A percentile compares a stretch with the other conserved stretches of the same genome.
Evolutionary conservation across 2,113 vertebrate genomes (phyloP).

Genomic region (Barbus barbus): DNA sequence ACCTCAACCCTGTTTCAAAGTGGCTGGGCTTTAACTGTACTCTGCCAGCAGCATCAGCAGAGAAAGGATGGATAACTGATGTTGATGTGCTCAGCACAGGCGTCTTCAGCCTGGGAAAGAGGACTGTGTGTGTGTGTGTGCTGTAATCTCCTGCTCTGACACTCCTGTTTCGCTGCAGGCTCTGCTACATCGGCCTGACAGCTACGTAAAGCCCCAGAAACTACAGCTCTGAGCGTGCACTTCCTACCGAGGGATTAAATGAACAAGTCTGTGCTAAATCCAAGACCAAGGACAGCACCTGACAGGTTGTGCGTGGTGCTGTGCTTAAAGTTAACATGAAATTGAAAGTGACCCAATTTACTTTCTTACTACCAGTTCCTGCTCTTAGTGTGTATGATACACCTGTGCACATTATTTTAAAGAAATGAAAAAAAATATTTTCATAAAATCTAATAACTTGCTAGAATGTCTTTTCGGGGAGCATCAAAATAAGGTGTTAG

Average conservation of each 20-base stretch:
- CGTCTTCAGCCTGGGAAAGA: background rate
- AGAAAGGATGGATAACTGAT: conserved; percentile 18
- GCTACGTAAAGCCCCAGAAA: background rate
- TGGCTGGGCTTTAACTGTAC: background rate
- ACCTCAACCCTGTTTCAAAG: background rate
- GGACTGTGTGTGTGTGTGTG: background rate
- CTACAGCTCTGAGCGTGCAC: background rate
- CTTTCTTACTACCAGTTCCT: background rate
- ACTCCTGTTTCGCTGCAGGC: background rate
- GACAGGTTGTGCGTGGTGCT: background rate
- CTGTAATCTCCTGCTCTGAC: conserved; percentile 34
- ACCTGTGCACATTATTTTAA: background rate
- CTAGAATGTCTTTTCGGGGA: too few relatives aligned
- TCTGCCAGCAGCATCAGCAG: conserved; percentile 9
- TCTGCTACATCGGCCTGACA: background rate
- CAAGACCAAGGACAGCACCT: conserved; percentile 6
- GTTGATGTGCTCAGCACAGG: conserved; percentile 42
- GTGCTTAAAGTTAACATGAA: background rate
- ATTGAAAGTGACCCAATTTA: background rate
- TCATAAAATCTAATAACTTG: too few relatives aligned
- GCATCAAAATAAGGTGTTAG: too few relatives aligned
- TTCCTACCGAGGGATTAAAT: background rate
- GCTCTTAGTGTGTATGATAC: background rate
- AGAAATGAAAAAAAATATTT: background rate
- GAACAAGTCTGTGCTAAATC: background rate